These are phyloP conservation scores for Araneus ventricosus DNA, from an alignment of 1,140 invertebrate genomes.

Conservation along the genomic window DNA sequence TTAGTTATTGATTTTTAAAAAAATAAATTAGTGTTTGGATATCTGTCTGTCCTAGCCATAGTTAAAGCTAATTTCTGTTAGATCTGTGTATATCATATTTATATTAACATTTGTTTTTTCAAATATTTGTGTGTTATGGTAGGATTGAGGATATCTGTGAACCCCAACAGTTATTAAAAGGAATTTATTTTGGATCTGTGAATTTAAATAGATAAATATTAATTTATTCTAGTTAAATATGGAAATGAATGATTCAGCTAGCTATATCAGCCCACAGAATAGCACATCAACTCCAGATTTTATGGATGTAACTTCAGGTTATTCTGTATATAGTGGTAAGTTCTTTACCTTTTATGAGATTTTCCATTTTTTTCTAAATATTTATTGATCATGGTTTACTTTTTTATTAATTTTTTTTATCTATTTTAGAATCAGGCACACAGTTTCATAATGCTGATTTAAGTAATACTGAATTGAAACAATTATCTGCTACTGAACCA, in stretches of 20 bases:
- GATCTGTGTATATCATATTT: no score
- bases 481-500: background rate
- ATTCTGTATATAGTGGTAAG: constrained; percentile 49
- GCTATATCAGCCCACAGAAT: constrained; percentile 4
- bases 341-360: background rate
- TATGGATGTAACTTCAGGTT: constrained; percentile 25
- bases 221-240: constrained; percentile 25
- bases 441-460: constrained; percentile 4
- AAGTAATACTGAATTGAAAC: constrained; percentile 37
- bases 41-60: no score
- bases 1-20: no score
- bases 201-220: background rate
- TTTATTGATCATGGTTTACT: background rate
- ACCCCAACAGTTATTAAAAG: background rate
- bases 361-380: background rate
- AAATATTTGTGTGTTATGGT: no score
- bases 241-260: background rate
- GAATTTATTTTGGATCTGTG: background rate
- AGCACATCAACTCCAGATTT: constrained; percentile 25
- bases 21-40: no score
- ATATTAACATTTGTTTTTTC: no score
- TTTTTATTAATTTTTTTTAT: background rate
- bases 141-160: background rate
- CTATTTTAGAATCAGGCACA: constrained; percentile 35
- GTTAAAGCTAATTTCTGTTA: no score